Conservation (phyloP, 2,113 vertebrate species). For the Odocoileus virginianus region DNA sequence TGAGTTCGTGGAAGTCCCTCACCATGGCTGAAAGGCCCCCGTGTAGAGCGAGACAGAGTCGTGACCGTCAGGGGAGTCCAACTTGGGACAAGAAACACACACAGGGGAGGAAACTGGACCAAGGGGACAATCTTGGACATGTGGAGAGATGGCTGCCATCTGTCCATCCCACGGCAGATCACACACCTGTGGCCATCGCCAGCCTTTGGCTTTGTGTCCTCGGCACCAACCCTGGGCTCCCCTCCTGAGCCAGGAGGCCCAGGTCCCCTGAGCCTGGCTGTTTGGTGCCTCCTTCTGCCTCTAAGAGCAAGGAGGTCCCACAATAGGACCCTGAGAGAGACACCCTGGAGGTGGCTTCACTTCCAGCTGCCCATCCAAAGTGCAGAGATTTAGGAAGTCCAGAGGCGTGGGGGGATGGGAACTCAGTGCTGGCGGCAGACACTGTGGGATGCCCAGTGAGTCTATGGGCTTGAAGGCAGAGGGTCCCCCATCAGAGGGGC, state of each 20-base stretch:
- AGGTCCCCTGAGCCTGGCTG: not conserved
- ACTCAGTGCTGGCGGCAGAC: fast-evolving
- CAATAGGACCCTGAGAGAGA: not conserved
- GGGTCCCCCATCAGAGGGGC: not conserved
- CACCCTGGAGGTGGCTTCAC: not conserved
- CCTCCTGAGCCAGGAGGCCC: not conserved
- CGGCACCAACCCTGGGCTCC: not conserved
- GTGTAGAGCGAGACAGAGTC: not conserved
- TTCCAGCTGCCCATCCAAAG: not conserved
- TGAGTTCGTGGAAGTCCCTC: not conserved
- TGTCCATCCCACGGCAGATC: not conserved
- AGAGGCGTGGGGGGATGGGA: fast-evolving
- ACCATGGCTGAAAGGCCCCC: fast-evolving
- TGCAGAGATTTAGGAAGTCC: not conserved
- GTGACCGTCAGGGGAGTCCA: not conserved
- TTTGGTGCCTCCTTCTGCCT: not conserved
- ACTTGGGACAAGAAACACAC: not conserved
- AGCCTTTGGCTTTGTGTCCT: not conserved
- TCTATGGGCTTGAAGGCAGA: not conserved
- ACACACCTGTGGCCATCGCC: not conserved
- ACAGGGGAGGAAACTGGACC: not conserved
- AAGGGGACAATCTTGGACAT: not conserved
- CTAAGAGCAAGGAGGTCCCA: not conserved
- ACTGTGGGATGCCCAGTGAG: not conserved
- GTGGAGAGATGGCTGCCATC: not conserved